Conservation (phyloP, 2,797 vertebrate species). For the Sandelia bainsii region DNA sequence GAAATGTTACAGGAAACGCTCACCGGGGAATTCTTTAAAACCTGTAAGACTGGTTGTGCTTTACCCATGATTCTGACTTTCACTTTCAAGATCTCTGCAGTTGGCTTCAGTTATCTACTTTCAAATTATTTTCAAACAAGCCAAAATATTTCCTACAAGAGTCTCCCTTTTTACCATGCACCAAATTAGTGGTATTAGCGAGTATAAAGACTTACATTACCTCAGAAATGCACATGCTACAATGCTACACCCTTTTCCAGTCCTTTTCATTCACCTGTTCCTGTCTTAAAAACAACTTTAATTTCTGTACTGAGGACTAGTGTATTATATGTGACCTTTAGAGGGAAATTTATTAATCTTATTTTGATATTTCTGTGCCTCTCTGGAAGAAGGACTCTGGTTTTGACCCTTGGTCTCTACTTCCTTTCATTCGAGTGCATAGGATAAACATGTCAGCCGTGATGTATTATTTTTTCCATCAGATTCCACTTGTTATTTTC, state of each 20-base stretch:
- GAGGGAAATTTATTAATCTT: slow-evolving; percentile 30
- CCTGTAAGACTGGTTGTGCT: no score
- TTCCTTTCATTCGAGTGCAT: slow-evolving; percentile 43
- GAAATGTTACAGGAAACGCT: no score
- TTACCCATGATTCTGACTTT: no score
- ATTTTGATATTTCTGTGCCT: neutral
- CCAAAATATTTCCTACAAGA: no score
- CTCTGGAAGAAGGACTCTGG: slow-evolving; percentile 11
- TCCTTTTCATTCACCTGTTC: neutral
- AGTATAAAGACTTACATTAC: slow-evolving; percentile 13
- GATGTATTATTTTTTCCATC: slow-evolving; percentile 48
- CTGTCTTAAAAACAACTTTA: neutral
- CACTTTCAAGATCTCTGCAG: no score
- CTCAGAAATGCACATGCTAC: slow-evolving; percentile 11
- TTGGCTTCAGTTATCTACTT: no score
- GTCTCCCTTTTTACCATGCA: no score
- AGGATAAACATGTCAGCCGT: slow-evolving; percentile 54
- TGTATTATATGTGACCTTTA: slow-evolving; percentile 22
- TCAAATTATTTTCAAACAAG: no score
- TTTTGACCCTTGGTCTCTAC: slow-evolving; percentile 50
- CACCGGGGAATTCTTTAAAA: no score
- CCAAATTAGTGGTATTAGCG: no score
- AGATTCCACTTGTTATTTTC: slow-evolving; percentile 46
- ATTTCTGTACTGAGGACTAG: neutral
- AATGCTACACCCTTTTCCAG: no score